phyloP scores from a whole-genome alignment of 2,113 vertebrate species.

The Pithys albifrons region DNA sequence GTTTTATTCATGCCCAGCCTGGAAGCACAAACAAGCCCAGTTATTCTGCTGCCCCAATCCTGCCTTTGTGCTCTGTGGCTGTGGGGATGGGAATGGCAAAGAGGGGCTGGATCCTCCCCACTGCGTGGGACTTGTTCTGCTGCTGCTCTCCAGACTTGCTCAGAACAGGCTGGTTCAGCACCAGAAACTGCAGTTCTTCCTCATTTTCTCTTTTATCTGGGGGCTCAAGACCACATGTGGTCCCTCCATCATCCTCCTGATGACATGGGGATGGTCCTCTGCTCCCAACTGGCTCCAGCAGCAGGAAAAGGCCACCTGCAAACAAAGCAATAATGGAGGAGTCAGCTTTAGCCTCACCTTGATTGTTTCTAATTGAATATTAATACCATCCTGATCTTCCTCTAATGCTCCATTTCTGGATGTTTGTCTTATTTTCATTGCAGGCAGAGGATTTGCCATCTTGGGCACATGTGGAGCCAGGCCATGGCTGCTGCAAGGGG shows the following conservation, averaged over 20 bases:
- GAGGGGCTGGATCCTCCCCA: background rate
- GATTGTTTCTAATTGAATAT: background rate
- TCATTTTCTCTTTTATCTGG: fast-evolving
- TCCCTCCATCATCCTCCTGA: fast-evolving
- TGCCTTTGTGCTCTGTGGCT: background rate
- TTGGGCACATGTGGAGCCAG: background rate
- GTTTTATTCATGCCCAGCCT: slow-evolving; percentile 42
- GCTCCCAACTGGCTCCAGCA: background rate
- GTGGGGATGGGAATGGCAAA: background rate
- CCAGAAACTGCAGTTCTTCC: background rate
- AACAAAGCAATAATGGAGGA: background rate
- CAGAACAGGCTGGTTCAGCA: background rate
- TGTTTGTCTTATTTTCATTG: background rate
- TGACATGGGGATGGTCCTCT: fast-evolving
- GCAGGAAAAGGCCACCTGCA: background rate
- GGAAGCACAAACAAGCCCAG: background rate
- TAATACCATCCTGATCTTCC: background rate
- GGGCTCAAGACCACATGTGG: background rate
- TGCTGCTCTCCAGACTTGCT: background rate
- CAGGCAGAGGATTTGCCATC: background rate
- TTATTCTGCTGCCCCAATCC: background rate
- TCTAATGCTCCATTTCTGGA: background rate
- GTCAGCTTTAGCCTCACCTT: background rate
- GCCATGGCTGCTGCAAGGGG: background rate
- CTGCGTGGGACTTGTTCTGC: background rate